These are phyloP conservation scores for Rhyacichthys aspro DNA, from an alignment of 2,797 vertebrate genomes.

Conservation along the genomic window DNA sequence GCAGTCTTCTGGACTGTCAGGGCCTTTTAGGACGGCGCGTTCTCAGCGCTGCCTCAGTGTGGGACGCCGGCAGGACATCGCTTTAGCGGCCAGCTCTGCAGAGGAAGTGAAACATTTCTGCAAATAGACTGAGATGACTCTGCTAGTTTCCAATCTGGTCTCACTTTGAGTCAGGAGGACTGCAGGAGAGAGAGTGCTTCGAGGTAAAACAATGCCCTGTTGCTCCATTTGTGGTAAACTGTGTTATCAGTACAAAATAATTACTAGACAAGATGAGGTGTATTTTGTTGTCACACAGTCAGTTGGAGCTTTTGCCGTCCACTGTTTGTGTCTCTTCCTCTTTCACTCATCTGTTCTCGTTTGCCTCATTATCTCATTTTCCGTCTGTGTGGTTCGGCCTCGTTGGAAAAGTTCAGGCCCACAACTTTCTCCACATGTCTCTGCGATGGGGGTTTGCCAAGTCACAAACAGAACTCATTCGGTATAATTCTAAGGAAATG, in stretches of 20 bases:
- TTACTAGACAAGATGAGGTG: neutral
- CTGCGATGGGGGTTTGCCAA: slow-evolving; percentile 29
- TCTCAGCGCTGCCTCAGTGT: slow-evolving; percentile 32
- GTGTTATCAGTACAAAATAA: neutral
- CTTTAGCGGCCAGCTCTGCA: slow-evolving; percentile 40
- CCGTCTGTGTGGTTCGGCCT: slow-evolving; percentile 9
- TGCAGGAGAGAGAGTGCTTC: slow-evolving; percentile 2
- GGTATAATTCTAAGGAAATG: neutral
- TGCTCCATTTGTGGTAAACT: neutral
- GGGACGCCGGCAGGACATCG: slow-evolving; percentile 50
- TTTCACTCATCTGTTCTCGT: slow-evolving; percentile 26
- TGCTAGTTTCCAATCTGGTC: slow-evolving; percentile 53
- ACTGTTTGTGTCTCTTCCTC: neutral
- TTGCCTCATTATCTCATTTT: slow-evolving; percentile 46
- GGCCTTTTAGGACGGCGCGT: slow-evolving; percentile 56
- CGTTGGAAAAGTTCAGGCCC: slow-evolving; percentile 1
- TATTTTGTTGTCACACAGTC: slow-evolving; percentile 4
- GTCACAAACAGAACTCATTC: neutral
- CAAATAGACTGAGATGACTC: slow-evolving; percentile 51
- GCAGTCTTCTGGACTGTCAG: slow-evolving; percentile 33
- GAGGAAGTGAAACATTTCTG: slow-evolving; percentile 48
- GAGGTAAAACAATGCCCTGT: slow-evolving; percentile 7
- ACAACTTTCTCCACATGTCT: slow-evolving; percentile 20
- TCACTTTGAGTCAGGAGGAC: slow-evolving; percentile 41
- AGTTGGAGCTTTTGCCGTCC: neutral